Evolutionary conservation across 2,113 vertebrate species (phyloP).

Genomic region (Brachyistius frenatus): DNA sequence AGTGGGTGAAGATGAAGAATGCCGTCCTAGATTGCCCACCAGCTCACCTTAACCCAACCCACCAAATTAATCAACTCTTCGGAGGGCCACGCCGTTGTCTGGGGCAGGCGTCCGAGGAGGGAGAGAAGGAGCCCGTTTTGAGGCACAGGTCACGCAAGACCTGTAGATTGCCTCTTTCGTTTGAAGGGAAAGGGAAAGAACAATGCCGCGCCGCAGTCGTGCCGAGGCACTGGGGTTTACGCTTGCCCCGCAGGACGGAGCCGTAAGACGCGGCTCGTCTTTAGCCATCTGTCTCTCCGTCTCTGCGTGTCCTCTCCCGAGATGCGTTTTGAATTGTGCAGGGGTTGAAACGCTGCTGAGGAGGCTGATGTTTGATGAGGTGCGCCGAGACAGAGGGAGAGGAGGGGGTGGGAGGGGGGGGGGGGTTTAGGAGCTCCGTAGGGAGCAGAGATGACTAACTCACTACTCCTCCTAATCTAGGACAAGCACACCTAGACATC

Average conservation of each 20-base stretch:
- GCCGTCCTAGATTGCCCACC: conserved; percentile 83
- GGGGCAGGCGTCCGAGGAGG: conserved; percentile 64
- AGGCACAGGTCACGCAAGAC: conserved; percentile 71
- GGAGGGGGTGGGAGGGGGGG: no score
- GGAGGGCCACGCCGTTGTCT: conserved; percentile 71
- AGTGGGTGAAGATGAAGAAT: conserved; percentile 86
- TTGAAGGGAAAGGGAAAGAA: conserved; percentile 21
- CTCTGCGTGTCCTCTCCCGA: conserved; percentile 59
- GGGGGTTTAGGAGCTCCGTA: conserved; percentile 60
- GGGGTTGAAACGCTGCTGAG: conserved; percentile 72
- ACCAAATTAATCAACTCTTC: conserved; percentile 80
- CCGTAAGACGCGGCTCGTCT: conserved; percentile 60
- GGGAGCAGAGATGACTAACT: conserved; percentile 80
- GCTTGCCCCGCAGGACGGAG: conserved; percentile 60
- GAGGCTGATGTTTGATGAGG: conserved; percentile 81
- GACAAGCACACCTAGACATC: conserved; percentile 86
- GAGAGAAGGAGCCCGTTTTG: conserved; percentile 28
- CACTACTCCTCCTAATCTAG: conserved; percentile 84
- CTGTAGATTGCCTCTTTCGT: conserved; percentile 55
- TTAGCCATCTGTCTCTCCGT: conserved; percentile 77
- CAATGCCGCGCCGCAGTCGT: conserved; percentile 1
- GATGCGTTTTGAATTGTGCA: conserved; percentile 61
- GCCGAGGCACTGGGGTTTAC: conserved; percentile 42
- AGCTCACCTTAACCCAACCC: conserved; percentile 77
- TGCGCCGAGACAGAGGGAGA: conserved; percentile 66